phyloP scores from a whole-genome alignment of 2,888 invertebrate species.

The Troides helena region DNA sequence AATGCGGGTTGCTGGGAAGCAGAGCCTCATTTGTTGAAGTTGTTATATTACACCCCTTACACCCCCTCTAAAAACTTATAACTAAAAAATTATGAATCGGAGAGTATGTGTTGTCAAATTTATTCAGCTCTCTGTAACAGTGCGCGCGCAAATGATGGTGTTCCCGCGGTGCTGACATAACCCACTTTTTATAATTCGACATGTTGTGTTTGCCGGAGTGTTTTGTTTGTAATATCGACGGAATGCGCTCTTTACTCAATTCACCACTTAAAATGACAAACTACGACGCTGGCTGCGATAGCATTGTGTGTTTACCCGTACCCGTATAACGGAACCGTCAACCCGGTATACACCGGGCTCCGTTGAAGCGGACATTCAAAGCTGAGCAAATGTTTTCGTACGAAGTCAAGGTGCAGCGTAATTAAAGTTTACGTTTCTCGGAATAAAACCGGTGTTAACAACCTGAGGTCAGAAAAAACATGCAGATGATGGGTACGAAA shows the following conservation, averaged over 20 bases:
- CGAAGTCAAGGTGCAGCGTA: slow-evolving; percentile 32
- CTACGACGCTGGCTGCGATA: slow-evolving; percentile 40
- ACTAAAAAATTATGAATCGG: too few relatives aligned
- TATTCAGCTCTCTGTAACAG: neutral
- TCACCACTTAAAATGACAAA: slow-evolving; percentile 41
- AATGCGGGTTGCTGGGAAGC: too few relatives aligned
- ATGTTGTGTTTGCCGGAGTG: slow-evolving; percentile 36
- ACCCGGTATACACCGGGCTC: slow-evolving; percentile 33
- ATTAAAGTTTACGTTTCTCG: slow-evolving; percentile 50
- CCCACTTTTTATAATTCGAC: slow-evolving; percentile 15
- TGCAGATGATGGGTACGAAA: slow-evolving; percentile 36
- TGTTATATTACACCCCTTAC: too few relatives aligned
- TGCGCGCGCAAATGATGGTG: neutral
- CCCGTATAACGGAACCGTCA: slow-evolving; percentile 38
- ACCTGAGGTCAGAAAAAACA: slow-evolving; percentile 49
- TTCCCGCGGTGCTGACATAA: neutral
- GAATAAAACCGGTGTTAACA: slow-evolving; percentile 47
- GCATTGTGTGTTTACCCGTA: slow-evolving; percentile 39
- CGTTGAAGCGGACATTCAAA: slow-evolving; percentile 29
- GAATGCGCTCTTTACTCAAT: slow-evolving; percentile 34
- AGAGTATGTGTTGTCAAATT: neutral
- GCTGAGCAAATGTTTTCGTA: slow-evolving; percentile 36
- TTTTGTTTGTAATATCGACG: slow-evolving; percentile 33
- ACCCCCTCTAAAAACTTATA: too few relatives aligned
- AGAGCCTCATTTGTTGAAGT: too few relatives aligned